Evolutionary conservation across 2,797 vertebrate genomes (phyloP).

Genomic region (Simalia tracyae): DNA sequence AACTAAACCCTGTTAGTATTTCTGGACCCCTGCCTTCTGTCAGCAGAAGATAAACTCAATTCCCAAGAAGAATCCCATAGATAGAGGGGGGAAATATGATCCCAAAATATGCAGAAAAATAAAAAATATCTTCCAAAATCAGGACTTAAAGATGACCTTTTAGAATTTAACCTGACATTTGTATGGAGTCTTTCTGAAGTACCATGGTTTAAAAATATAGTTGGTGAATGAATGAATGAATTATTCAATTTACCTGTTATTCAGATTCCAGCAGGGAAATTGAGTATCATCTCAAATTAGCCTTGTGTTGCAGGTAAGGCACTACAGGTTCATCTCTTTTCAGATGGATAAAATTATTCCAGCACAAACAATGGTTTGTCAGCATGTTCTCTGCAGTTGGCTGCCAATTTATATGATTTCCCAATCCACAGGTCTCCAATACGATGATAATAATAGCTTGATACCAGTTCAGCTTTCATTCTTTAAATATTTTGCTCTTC

Average conservation of each 20-base stretch:
- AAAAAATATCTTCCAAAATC: neutral
- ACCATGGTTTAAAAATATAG: neutral
- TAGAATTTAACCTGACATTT: neutral
- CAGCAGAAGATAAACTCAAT: neutral
- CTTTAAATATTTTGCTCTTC: neutral
- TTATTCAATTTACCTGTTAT: neutral
- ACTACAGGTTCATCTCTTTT: neutral
- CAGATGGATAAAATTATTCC: conserved; percentile 16
- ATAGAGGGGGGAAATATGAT: neutral
- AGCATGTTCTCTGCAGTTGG: conserved; percentile 1
- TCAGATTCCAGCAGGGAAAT: neutral
- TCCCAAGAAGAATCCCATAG: neutral
- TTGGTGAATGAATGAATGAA: neutral
- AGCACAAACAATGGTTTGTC: neutral
- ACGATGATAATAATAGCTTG: neutral
- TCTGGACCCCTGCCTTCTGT: neutral
- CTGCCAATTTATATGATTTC: neutral
- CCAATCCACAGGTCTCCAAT: neutral
- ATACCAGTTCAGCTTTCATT: neutral
- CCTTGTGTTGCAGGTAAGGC: neutral
- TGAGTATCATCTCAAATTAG: neutral
- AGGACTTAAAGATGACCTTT: neutral
- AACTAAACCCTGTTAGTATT: neutral
- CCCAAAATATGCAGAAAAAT: neutral
- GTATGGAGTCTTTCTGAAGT: neutral